A percentile compares a stretch with the other conserved stretches of the same genome.
phyloP scores from a whole-genome alignment of 2,888 invertebrate genomes.

The Labia minor region DNA sequence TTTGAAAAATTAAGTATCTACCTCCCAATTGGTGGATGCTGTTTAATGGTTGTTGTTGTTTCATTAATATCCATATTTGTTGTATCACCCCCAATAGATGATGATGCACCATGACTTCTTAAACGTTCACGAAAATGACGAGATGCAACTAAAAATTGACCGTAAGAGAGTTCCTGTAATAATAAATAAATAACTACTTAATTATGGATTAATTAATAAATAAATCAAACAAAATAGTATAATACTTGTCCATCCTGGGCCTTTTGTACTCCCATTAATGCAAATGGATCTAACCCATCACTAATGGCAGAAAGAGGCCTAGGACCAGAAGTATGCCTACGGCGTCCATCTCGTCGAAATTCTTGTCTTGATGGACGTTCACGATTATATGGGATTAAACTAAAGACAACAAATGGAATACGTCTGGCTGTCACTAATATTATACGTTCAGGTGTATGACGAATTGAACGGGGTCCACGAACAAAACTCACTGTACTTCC shows the following conservation, averaged over 20 bases:
- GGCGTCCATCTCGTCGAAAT: constrained; percentile 42
- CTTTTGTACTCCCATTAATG: constrained; percentile 69
- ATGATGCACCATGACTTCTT: neutral
- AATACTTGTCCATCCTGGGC: constrained; percentile 70
- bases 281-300: constrained; percentile 76
- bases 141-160: constrained; percentile 69
- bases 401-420: constrained; percentile 76
- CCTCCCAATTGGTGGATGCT: constrained; percentile 45
- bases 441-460: constrained; percentile 68
- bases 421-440: constrained; percentile 67
- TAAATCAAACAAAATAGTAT: constrained; percentile 24
- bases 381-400: constrained; percentile 68
- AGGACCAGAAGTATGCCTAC: constrained; percentile 70
- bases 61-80: neutral
- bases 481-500: constrained; percentile 36
- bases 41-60: constrained; percentile 39
- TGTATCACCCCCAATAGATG: neutral
- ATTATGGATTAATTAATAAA: constrained; percentile 19
- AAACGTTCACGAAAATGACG: constrained; percentile 40
- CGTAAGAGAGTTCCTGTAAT: constrained; percentile 73
- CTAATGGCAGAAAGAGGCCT: constrained; percentile 72
- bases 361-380: constrained; percentile 29
- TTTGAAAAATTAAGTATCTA: constrained; percentile 31
- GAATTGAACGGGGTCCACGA: constrained; percentile 49
- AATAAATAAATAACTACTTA: constrained; percentile 18